phyloP scores from a whole-genome alignment of 2,888 invertebrate genomes.

The Neocrepidodera transversa region DNA sequence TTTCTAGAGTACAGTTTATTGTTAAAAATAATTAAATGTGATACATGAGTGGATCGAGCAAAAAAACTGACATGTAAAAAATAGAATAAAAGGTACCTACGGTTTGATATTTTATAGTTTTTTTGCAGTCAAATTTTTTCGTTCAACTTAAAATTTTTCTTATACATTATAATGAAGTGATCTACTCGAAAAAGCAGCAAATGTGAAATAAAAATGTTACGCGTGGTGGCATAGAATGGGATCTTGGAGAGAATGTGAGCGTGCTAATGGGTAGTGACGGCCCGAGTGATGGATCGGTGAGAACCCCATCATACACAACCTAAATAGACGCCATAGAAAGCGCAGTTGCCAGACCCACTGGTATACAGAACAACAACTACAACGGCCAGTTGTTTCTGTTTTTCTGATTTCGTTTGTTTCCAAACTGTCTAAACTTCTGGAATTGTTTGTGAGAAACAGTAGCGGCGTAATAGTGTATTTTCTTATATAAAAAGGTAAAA shows the following conservation, averaged over 20 bases:
- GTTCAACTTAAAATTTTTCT: neutral
- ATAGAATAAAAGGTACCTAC: too few relatives aligned
- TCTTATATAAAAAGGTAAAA: too few relatives aligned
- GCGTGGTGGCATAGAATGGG: slow-evolving; percentile 49
- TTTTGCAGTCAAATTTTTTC: neutral
- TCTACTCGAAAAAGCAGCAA: slow-evolving; percentile 21
- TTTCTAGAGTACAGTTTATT: too few relatives aligned
- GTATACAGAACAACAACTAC: slow-evolving; percentile 31
- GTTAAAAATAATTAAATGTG: too few relatives aligned
- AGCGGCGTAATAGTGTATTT: neutral
- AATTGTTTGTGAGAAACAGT: slow-evolving; percentile 12
- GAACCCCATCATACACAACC: slow-evolving; percentile 55
- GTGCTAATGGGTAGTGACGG: slow-evolving; percentile 71
- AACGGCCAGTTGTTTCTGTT: slow-evolving; percentile 19
- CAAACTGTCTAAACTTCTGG: slow-evolving; percentile 20
- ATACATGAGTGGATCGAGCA: too few relatives aligned
- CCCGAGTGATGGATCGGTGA: slow-evolving; percentile 62
- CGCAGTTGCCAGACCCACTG: slow-evolving; percentile 36
- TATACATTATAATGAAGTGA: slow-evolving; percentile 15
- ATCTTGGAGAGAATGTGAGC: slow-evolving; percentile 60
- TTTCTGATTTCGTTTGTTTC: slow-evolving; percentile 24
- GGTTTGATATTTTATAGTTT: neutral
- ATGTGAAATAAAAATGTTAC: slow-evolving; percentile 43
- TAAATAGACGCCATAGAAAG: slow-evolving; percentile 53
- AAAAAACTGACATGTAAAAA: too few relatives aligned